phyloP scores from a whole-genome alignment of 2,888 invertebrate species.

The Pristionchus japonicus region DNA sequence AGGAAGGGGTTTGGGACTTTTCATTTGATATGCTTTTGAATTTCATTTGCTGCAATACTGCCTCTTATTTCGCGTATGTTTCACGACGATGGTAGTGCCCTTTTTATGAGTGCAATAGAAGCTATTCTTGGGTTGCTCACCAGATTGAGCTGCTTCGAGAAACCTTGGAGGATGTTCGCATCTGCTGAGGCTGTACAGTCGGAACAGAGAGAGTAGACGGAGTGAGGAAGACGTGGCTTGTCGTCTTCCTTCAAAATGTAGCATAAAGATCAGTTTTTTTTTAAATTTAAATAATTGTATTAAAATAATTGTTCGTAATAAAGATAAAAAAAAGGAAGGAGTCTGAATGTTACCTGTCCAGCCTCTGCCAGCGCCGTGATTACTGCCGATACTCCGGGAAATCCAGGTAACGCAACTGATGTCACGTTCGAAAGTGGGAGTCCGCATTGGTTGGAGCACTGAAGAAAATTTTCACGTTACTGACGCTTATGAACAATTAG shows the following conservation, averaged over 20 bases:
- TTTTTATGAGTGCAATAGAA: no score
- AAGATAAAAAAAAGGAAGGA: background rate
- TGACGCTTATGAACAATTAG: background rate
- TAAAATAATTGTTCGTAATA: no score
- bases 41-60: no score
- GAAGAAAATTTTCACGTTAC: background rate
- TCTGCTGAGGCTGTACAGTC: conserved; percentile 51
- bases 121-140: no score
- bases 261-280: no score
- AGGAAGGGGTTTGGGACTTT: no score
- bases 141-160: conserved; percentile 60
- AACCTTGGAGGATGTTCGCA: conserved; percentile 55
- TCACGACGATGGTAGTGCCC: no score
- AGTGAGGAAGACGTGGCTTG: background rate
- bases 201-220: background rate
- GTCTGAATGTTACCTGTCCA: background rate
- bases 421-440: background rate
- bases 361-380: background rate
- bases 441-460: background rate
- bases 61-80: no score
- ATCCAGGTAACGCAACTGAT: background rate
- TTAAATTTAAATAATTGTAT: no score
- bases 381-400: background rate
- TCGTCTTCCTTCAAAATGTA: background rate
- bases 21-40: no score